Evolutionary conservation across 2,888 invertebrate genomes (phyloP), one percentile per base, ranked within the genome.

Genomic region (Aethes cnicana): DNA sequence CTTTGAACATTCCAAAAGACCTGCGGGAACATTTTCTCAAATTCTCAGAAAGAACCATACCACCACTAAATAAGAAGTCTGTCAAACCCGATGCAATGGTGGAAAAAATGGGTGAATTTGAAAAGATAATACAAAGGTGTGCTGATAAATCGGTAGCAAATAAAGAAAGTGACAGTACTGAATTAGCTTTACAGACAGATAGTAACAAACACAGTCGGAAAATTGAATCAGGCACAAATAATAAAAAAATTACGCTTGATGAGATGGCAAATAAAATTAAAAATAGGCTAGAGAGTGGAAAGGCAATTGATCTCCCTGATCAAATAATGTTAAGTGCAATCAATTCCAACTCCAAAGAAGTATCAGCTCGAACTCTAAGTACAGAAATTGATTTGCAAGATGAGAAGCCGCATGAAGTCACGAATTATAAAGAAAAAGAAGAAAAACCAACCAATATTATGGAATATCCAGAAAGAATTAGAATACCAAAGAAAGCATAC

Each of bases 401-500:
- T 48, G 58, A 56, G 6, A 48, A 74, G 47, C 37, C 65, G 20
- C 69, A 59, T 23, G 59, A 62, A 47, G 11, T 84, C 26, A 59
- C 57, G 28, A 56, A 69, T 46, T 73, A 66, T 55, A 69, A 77
- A 61, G 68, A 68, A 49, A 66, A 71, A 41, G 57, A 68, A 32
- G 58, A 69, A 30, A 56, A 68, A 46, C 62, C 70, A 23, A 67
- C 62, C 6, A 58, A 64, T 17, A 52, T 74, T 9, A 74, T 75
- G 61, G 64, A 72, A 37, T 93, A 93, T 68, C 90, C 91, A 23
- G 91, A 92, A 56, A 87, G 85, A 66, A 95, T 96, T 55, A 87
- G 88, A 59, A 95, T 96, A 57, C 95, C 96, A 2, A 91, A 91
- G 62, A 91, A 92, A 43, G 84, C 92, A 23, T 91, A 90, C 61